phyloP scores from a whole-genome alignment of 2,888 invertebrate genomes.

The Sthenelais limicola region DNA sequence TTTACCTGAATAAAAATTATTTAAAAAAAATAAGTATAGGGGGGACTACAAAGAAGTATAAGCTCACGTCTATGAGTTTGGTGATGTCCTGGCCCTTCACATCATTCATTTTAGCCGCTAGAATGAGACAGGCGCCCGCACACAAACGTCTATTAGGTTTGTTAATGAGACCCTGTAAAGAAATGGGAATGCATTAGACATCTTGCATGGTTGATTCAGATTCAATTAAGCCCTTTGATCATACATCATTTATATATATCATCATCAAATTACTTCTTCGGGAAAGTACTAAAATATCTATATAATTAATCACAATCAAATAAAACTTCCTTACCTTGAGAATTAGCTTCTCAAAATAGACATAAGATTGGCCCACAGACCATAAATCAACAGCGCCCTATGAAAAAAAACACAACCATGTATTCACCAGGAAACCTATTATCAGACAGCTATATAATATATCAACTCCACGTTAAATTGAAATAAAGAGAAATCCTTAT shows the following conservation, averaged over 20 bases:
- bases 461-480: conserved; percentile 7
- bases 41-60: too few relatives aligned
- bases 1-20: too few relatives aligned
- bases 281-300: too few relatives aligned
- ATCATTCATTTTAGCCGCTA: conserved; percentile 97
- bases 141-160: conserved; percentile 96
- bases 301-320: too few relatives aligned
- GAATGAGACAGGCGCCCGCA: conserved; percentile 92
- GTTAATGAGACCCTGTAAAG: conserved; percentile 81
- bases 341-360: conserved; percentile 98
- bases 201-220: too few relatives aligned
- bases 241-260: too few relatives aligned
- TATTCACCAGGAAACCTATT: background rate
- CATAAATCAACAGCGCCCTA: conserved; percentile 85
- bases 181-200: too few relatives aligned
- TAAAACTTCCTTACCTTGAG: conserved; percentile 78
- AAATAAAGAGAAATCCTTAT: background rate
- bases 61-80: conserved; percentile 86
- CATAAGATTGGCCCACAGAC: conserved; percentile 95
- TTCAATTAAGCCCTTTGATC: too few relatives aligned
- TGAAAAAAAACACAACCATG: conserved; percentile 50
- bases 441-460: background rate
- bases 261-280: too few relatives aligned
- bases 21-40: too few relatives aligned
- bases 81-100: conserved; percentile 92